phyloP scores from a whole-genome alignment of 2,888 invertebrate genomes.

The Philaethria dido region DNA sequence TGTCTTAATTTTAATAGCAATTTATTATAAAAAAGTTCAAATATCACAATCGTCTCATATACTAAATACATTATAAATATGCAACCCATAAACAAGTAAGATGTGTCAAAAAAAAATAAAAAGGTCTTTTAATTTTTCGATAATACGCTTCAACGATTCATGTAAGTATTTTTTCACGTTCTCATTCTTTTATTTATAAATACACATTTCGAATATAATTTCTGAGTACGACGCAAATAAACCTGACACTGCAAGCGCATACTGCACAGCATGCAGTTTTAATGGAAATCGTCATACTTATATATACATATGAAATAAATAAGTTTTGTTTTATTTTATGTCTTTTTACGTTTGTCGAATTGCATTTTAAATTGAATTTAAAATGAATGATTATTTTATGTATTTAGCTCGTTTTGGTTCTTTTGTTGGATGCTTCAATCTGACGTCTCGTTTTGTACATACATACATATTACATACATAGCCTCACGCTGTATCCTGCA shows the following conservation, averaged over 20 bases:
- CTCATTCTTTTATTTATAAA: slow-evolving; percentile 9
- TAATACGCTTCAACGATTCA: background rate
- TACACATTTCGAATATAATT: slow-evolving; percentile 8
- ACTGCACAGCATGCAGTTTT: slow-evolving; percentile 29
- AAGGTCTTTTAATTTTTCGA: background rate
- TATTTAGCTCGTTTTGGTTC: no score
- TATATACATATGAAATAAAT: slow-evolving; percentile 5
- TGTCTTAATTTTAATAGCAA: no score
- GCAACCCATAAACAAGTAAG: background rate
- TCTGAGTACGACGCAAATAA: slow-evolving; percentile 20
- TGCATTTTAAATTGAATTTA: background rate
- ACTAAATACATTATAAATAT: background rate
- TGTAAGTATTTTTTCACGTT: background rate
- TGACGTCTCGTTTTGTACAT: no score
- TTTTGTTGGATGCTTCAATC: no score
- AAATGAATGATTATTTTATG: no score
- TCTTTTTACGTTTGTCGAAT: background rate
- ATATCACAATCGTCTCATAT: background rate
- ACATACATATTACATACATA: no score
- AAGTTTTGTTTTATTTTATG: background rate
- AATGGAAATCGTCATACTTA: background rate
- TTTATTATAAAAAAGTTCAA: no score
- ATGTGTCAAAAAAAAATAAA: background rate
- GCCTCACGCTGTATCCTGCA: no score
- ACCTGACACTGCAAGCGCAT: slow-evolving; percentile 32